Evolutionary conservation across 2,888 invertebrate genomes (phyloP).

Genomic region (Ormyrus rosae): DNA sequence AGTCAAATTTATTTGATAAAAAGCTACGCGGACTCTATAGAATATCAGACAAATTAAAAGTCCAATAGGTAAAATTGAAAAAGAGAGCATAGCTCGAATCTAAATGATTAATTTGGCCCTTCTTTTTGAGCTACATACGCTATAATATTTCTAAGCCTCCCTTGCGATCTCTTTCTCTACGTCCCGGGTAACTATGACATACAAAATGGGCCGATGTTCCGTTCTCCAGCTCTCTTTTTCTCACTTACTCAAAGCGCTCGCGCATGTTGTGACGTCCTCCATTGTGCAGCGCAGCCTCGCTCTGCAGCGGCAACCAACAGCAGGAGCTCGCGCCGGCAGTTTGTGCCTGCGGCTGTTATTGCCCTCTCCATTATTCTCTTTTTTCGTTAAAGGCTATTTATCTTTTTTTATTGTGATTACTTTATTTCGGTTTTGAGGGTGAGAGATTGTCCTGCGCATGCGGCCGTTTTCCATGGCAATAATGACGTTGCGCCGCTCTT

Average conservation of each 20-base stretch:
- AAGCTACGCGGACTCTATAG: no score
- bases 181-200: neutral
- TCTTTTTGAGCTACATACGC: neutral
- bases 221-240: constrained; percentile 29
- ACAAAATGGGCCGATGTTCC: constrained; percentile 44
- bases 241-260: constrained; percentile 28
- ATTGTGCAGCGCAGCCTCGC: constrained; percentile 24
- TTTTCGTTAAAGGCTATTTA: constrained; percentile 52
- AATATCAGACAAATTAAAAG: no score
- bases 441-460: constrained; percentile 3
- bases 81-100: neutral
- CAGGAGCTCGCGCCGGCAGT: constrained; percentile 32
- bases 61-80: neutral
- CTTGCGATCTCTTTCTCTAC: neutral
- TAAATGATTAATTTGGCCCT: constrained; percentile 3
- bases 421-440: constrained; percentile 54
- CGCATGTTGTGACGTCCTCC: constrained; percentile 37
- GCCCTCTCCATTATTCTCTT: constrained; percentile 34
- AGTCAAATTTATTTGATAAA: no score
- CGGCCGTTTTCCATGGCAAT: constrained; percentile 24
- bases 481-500: constrained; percentile 29
- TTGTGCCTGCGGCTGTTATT: constrained; percentile 56
- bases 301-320: neutral
- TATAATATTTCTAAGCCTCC: constrained; percentile 4
- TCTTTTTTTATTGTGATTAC: constrained; percentile 55